These are phyloP conservation scores for Falco naumanni DNA, from an alignment of 2,797 vertebrate species.

Conservation along the genomic window DNA sequence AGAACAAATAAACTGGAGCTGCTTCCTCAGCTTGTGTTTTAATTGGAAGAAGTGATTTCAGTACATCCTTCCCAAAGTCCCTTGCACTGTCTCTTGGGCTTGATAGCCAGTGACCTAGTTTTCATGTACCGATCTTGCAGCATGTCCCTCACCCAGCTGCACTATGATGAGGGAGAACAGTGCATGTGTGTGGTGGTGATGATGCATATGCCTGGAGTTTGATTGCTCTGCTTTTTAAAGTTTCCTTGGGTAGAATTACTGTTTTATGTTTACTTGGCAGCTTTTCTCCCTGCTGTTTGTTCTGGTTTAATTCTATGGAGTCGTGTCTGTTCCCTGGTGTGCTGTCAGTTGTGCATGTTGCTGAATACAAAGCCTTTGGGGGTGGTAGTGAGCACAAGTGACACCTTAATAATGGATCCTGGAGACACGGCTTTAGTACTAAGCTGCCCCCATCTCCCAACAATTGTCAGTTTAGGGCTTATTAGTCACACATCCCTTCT, in stretches of 20 bases:
- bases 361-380: background rate
- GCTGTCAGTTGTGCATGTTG: background rate
- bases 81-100: background rate
- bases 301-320: background rate
- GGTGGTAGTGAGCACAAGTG: background rate
- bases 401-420: background rate
- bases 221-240: background rate
- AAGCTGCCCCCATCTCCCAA: background rate
- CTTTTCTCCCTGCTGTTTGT: background rate
- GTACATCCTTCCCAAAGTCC: background rate
- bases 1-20: background rate
- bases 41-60: slow-evolving; percentile 10
- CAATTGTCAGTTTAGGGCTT: background rate
- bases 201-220: background rate
- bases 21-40: background rate
- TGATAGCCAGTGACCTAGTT: slow-evolving; percentile 20
- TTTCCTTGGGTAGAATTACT: slow-evolving; percentile 4
- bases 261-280: background rate
- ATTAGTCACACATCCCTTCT: background rate
- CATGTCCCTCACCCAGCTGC: background rate
- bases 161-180: background rate
- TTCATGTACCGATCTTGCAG: background rate
- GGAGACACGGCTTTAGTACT: background rate
- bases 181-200: background rate
- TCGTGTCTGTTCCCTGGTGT: background rate